These are phyloP conservation scores for Pelochelys cantorii DNA, from an alignment of 2,797 vertebrate genomes.

Conservation along the genomic window DNA sequence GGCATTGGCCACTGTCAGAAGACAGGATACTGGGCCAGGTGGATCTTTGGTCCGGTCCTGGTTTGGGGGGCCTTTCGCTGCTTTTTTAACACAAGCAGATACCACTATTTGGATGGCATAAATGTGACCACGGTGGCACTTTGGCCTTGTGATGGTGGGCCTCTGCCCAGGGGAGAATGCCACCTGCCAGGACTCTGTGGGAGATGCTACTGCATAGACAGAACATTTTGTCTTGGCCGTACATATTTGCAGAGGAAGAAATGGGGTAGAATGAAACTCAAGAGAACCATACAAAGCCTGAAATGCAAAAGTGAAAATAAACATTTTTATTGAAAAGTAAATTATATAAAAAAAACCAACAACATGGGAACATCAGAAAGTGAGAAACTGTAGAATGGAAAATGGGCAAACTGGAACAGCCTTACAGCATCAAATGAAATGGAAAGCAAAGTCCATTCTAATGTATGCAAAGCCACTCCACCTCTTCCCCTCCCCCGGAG, in stretches of 20 bases:
- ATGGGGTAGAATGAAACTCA: conserved; percentile 43
- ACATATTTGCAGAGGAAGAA: rapidly evolving
- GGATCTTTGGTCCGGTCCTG: neutral
- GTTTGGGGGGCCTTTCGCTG: neutral
- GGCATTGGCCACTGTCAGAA: no score
- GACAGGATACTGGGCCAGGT: no score
- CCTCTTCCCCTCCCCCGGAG: neutral
- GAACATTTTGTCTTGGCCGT: neutral
- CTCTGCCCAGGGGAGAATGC: neutral
- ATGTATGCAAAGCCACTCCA: neutral
- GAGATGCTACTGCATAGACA: neutral
- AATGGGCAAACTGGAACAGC: conserved; percentile 21
- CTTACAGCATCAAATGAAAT: conserved; percentile 5
- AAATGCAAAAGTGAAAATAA: conserved; percentile 82
- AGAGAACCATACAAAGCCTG: conserved; percentile 78
- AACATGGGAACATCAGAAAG: conserved; percentile 69
- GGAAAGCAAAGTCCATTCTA: neutral
- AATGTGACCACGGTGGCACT: neutral
- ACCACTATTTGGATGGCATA: neutral
- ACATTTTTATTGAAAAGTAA: conserved; percentile 81
- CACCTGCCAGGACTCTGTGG: neutral
- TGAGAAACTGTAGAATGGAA: conserved; percentile 68
- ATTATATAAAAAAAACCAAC: conserved; percentile 61
- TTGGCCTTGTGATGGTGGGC: neutral
- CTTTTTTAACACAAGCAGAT: neutral